Percentiles rank a stretch among this genome's conserved stretches.
These are phyloP conservation scores for Chaetorhynchus papuensis DNA, from an alignment of 2,113 vertebrate species.

Conservation along the genomic window DNA sequence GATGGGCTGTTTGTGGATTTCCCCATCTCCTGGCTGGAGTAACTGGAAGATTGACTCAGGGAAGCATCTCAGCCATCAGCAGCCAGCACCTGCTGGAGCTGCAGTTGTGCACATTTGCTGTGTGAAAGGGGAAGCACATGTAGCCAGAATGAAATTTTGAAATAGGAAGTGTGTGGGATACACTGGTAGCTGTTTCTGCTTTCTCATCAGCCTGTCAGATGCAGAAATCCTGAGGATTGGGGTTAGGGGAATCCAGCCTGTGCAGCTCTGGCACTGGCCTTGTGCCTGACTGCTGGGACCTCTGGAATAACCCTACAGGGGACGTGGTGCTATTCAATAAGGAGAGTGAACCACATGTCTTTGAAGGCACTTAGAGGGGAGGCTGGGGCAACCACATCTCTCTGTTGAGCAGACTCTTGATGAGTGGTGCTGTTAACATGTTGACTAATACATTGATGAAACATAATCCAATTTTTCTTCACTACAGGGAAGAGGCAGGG, in stretches of 20 bases:
- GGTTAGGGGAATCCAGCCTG: not conserved
- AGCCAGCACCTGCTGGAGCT: not conserved
- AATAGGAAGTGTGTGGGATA: constrained; percentile 1
- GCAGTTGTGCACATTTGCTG: not conserved
- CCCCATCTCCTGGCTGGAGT: not conserved
- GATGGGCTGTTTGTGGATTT: not conserved
- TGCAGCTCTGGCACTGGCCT: not conserved
- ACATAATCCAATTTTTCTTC: not conserved
- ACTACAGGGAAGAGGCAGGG: not conserved
- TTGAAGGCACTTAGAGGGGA: not conserved
- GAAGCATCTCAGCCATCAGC: not conserved
- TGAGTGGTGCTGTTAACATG: not conserved
- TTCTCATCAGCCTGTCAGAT: not conserved
- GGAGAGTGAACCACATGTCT: not conserved
- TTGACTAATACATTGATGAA: not conserved
- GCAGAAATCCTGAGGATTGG: not conserved
- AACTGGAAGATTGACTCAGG: not conserved
- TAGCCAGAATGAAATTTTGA: not conserved
- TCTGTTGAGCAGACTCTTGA: not conserved
- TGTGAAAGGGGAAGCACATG: not conserved
- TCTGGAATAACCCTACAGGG: accelerated
- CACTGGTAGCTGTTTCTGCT: constrained; percentile 30
- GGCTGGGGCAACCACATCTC: not conserved
- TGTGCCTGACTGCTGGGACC: not conserved
- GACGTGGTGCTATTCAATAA: accelerated